These are phyloP conservation scores for Anthonomus grandis DNA, from an alignment of 1,140 invertebrate genomes.

Conservation along the genomic window DNA sequence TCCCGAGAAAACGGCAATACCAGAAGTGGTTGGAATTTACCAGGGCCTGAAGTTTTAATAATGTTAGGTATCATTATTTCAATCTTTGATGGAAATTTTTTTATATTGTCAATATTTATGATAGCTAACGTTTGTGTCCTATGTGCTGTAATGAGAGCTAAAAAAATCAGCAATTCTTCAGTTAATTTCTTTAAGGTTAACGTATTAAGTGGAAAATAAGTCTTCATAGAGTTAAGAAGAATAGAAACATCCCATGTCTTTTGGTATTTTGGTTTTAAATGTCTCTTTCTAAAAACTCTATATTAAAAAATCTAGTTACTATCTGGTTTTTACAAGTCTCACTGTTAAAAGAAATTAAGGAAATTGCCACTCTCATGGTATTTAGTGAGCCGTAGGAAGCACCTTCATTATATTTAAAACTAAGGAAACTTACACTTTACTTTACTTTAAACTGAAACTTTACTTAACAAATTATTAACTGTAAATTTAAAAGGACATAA, in stretches of 20 bases:
- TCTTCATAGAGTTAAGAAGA: not conserved
- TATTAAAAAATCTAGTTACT: not conserved
- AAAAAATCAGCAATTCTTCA: not conserved
- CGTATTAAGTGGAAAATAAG: not conserved
- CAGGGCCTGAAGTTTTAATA: too few relatives aligned
- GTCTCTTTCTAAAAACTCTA: not conserved
- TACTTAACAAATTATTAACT: not conserved
- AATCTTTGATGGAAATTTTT: too few relatives aligned
- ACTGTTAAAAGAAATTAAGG: not conserved
- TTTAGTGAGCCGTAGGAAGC: too few relatives aligned
- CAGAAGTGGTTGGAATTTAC: too few relatives aligned
- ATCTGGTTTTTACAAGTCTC: not conserved
- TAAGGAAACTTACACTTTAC: too few relatives aligned
- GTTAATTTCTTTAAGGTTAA: not conserved
- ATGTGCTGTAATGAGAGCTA: too few relatives aligned
- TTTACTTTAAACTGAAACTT: too few relatives aligned
- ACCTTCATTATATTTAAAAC: not conserved
- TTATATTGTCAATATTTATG: not conserved
- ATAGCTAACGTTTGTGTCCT: not conserved
- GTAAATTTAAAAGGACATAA: not conserved
- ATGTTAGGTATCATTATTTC: too few relatives aligned
- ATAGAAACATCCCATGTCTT: not conserved
- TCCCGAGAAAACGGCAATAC: too few relatives aligned
- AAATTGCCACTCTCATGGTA: not conserved
- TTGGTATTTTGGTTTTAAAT: not conserved